phyloP scores from a whole-genome alignment of 2,113 vertebrate species.

The Antennarius striatus region DNA sequence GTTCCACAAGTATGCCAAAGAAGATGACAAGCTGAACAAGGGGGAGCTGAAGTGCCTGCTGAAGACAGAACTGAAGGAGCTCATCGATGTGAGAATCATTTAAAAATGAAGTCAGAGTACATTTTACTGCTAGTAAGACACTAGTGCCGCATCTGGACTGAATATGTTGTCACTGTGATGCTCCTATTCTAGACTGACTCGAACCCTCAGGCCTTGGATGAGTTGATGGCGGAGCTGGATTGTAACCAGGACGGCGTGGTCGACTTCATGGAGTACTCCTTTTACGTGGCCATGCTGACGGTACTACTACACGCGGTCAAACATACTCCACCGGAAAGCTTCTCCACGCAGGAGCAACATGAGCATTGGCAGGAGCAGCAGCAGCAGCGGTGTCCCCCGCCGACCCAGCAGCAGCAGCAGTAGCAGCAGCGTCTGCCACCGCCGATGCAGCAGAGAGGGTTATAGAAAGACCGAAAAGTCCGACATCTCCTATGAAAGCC shows the following conservation, averaged over 20 bases:
- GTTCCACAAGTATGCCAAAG: conserved; percentile 90
- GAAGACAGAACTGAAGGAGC: conserved; percentile 81
- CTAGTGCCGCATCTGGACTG: no score
- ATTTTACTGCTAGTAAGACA: no score
- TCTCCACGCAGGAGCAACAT: no score
- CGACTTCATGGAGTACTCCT: conserved; percentile 93
- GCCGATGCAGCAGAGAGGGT: no score
- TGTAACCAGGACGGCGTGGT: conserved; percentile 88
- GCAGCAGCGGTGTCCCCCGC: no score
- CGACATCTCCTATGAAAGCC: no score
- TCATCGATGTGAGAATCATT: conserved; percentile 80
- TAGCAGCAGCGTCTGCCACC: no score
- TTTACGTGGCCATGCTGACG: conserved; percentile 88
- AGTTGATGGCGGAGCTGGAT: conserved; percentile 90
- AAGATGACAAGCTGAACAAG: conserved; percentile 92
- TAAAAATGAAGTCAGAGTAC: no score
- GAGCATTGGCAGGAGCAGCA: no score
- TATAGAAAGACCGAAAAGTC: no score
- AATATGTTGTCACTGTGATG: background rate
- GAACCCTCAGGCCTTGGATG: conserved; percentile 83
- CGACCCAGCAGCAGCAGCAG: no score
- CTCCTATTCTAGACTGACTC: conserved; percentile 77
- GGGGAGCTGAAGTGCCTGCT: conserved; percentile 87
- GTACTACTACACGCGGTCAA: conserved; percentile 65
- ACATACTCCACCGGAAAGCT: no score